Conservation (phyloP, 2,113 vertebrate species). For the Anas platyrhynchos region DNA sequence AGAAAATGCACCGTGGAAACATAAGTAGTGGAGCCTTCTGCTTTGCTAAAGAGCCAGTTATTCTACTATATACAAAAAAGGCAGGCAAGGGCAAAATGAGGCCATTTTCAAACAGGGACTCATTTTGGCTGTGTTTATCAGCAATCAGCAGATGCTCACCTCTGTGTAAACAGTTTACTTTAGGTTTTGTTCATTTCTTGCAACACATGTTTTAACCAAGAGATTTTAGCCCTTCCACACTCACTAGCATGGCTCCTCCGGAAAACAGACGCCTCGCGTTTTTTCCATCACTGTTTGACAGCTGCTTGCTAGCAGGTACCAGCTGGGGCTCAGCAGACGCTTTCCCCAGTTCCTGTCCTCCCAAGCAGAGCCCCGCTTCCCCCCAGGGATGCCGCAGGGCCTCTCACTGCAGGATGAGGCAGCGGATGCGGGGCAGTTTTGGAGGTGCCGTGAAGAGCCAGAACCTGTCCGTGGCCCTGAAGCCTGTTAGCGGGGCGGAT, state of each 20-base stretch:
- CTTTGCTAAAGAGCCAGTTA: not conserved
- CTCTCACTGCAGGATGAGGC: not conserved
- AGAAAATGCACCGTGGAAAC: slow-evolving; percentile 33
- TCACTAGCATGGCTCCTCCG: accelerated
- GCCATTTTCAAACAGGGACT: not conserved
- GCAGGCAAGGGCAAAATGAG: not conserved
- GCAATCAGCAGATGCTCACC: slow-evolving; percentile 37
- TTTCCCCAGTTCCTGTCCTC: accelerated
- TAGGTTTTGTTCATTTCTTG: slow-evolving; percentile 10
- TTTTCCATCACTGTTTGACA: not conserved
- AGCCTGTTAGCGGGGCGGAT: not conserved
- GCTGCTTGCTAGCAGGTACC: not conserved
- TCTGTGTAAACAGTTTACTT: slow-evolving; percentile 23
- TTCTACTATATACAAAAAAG: not conserved
- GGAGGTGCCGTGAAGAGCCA: not conserved
- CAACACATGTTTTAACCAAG: not conserved
- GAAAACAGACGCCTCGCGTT: not conserved
- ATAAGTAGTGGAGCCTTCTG: not conserved
- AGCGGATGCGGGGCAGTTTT: not conserved
- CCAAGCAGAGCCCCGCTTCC: accelerated
- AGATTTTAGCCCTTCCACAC: not conserved
- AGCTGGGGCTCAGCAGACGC: not conserved
- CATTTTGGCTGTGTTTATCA: not conserved
- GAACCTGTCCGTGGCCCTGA: not conserved
- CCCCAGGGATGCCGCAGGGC: not conserved